These are phyloP conservation scores for Neogobius melanostomus DNA, from an alignment of 2,113 vertebrate genomes.

Conservation along the genomic window DNA sequence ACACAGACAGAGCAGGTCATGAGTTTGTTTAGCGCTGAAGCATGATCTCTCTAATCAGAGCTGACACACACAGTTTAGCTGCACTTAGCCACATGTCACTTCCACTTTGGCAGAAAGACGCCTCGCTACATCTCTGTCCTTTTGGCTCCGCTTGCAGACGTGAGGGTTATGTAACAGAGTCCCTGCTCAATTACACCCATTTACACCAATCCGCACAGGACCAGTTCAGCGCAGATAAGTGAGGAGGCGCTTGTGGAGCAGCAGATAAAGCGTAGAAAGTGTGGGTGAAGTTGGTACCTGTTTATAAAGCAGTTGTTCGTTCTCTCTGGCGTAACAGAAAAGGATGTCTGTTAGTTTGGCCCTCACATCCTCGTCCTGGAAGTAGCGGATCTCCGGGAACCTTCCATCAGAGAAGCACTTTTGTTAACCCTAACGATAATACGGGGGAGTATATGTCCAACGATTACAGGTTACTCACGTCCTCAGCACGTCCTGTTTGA, in stretches of 20 bases:
- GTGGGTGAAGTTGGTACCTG: constrained; percentile 78
- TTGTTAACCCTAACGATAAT: not conserved
- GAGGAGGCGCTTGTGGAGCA: not conserved
- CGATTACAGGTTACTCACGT: constrained; percentile 79
- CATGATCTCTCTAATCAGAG: constrained; percentile 58
- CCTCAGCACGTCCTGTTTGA: constrained; percentile 95
- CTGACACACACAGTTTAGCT: constrained; percentile 62
- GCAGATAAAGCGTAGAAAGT: not conserved
- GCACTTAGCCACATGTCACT: constrained; percentile 60
- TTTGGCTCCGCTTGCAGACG: constrained; percentile 54
- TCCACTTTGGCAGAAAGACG: constrained; percentile 61
- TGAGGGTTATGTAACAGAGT: constrained; percentile 41
- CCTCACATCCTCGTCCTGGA: constrained; percentile 93
- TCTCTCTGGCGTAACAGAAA: constrained; percentile 98
- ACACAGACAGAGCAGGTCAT: constrained; percentile 6
- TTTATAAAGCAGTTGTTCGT: constrained; percentile 97
- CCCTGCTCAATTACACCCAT: not conserved
- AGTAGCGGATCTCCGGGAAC: constrained; percentile 98
- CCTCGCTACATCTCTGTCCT: constrained; percentile 25
- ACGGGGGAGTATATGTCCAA: not conserved
- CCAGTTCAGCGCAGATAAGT: not conserved
- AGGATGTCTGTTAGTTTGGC: constrained; percentile 98
- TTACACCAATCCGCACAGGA: not conserved
- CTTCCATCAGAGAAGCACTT: constrained; percentile 43
- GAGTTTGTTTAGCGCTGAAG: constrained; percentile 65